phyloP scores from a whole-genome alignment of 2,888 invertebrate species.

The Agrilus mali region DNA sequence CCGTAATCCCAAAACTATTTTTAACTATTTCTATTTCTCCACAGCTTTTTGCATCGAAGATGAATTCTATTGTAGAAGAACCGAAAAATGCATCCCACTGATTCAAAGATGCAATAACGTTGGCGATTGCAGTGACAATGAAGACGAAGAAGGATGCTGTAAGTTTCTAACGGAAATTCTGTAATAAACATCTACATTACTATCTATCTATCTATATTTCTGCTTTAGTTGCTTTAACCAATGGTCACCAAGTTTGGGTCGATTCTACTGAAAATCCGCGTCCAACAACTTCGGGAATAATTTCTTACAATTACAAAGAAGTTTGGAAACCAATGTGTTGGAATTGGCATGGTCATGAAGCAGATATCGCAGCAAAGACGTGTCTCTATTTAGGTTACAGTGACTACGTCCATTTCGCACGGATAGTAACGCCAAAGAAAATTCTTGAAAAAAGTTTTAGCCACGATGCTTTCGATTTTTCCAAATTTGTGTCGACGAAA shows the following conservation, averaged over 20 bases:
- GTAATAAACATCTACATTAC: background rate
- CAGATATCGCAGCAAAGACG: constrained; percentile 42
- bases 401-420: constrained; percentile 22
- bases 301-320: constrained; percentile 47
- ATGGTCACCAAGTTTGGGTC: constrained; percentile 45
- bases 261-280: constrained; percentile 50
- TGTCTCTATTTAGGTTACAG: constrained; percentile 59
- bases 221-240: constrained; percentile 51
- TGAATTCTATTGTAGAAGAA: constrained; percentile 51
- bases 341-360: constrained; percentile 32
- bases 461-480: background rate
- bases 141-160: constrained; percentile 74
- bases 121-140: constrained; percentile 51
- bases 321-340: constrained; percentile 56
- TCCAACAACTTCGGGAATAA: constrained; percentile 45
- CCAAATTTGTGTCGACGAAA: too few species aligned
- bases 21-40: constrained; percentile 1
- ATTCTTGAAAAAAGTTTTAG: background rate
- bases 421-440: constrained; percentile 1
- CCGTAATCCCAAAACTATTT: background rate
- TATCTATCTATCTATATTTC: constrained; percentile 4
- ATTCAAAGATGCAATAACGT: constrained; percentile 50
- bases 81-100: constrained; percentile 49
- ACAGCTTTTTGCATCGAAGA: constrained; percentile 44
- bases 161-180: constrained; percentile 28